Percentiles rank a stretch among this genome's conserved stretches.
These are phyloP conservation scores for Ruditapes philippinarum DNA, from an alignment of 1,140 invertebrate species.

Conservation along the genomic window DNA sequence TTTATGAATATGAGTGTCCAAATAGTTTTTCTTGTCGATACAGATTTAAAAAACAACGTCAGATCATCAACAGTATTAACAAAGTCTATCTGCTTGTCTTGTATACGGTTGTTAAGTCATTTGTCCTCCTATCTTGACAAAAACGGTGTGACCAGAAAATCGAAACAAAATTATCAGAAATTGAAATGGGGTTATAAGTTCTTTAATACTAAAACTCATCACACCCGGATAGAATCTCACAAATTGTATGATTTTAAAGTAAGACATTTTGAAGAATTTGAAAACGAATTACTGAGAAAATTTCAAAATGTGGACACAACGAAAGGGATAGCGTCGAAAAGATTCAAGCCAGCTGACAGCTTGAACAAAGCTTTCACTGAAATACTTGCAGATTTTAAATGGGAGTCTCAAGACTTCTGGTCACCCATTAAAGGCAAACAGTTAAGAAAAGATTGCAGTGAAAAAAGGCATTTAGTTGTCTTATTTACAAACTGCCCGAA, in stretches of 20 bases:
- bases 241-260: conserved; percentile 77
- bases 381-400: conserved; percentile 76
- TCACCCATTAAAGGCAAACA: conserved; percentile 76
- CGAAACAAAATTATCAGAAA: conserved; percentile 1
- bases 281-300: conserved; percentile 72
- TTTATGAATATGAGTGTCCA: conserved; percentile 47
- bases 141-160: neutral
- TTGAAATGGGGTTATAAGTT: conserved; percentile 81
- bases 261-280: conserved; percentile 80
- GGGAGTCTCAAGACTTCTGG: conserved; percentile 76
- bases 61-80: neutral
- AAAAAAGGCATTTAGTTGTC: conserved; percentile 68
- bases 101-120: conserved; percentile 62
- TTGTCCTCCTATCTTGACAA: conserved; percentile 46
- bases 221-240: conserved; percentile 50
- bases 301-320: neutral
- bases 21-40: conserved; percentile 71
- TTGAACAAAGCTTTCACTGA: conserved; percentile 74
- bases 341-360: conserved; percentile 50
- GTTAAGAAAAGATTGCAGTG: neutral
- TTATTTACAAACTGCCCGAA: conserved; percentile 72
- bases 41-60: neutral
- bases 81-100: conserved; percentile 62
- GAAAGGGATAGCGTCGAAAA: neutral
- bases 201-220: conserved; percentile 68